Base-by-base conservation (phyloP, 2,113 vertebrate genomes). In the Dromaius novaehollandiae region DNA sequence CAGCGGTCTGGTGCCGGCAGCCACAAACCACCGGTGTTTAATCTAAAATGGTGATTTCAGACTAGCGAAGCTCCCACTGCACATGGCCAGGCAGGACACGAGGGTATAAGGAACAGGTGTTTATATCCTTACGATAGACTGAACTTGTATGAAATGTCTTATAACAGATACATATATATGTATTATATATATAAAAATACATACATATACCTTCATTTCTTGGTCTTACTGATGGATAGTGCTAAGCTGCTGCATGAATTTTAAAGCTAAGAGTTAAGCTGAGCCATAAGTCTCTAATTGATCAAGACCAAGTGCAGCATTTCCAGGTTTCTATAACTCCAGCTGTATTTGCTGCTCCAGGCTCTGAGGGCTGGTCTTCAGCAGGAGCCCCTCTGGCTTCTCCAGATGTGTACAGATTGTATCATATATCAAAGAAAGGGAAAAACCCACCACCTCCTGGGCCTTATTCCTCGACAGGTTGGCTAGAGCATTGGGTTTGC, bases 21-120 rank as follows among this genome's bases (percentile, higher is more conserved):
- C 25, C 11, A 48, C 21, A 15, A 38, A 63, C 16, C 69, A 17
- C 18, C 4, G 25, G 40, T 11, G 13, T 34, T 56, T 32, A 11
- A 34, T n/a, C 30, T 6, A 26, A 50, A 53, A 32, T 16, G 17
- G 9, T 51, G 9, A 13, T 60, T 70, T 7, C 38, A 60, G 63
- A 19, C 38, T n/a, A 24, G 9, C 0, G 3, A 58, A 58, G 22
- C 22, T 0, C 36, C 44, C 6, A 13, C 44, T 55, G 71, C 60
- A 26, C 50, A 7, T 0, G 2, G 21, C 44, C 44, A 60, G 70
- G 58, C 20, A 55, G 30, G 13, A 16, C 21, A 36, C 0, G 2
- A 60, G 55, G 24, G 13, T 9, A 2, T 6, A 10, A 22, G 50
- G 25, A 53, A 16, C 1, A 24, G 1, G 9, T 6, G 11, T 21